A percentile compares a stretch with the other conserved stretches of the same genome.
These are phyloP conservation scores for Malacosoma neustria DNA, from an alignment of 2,888 invertebrate genomes.

Conservation along the genomic window DNA sequence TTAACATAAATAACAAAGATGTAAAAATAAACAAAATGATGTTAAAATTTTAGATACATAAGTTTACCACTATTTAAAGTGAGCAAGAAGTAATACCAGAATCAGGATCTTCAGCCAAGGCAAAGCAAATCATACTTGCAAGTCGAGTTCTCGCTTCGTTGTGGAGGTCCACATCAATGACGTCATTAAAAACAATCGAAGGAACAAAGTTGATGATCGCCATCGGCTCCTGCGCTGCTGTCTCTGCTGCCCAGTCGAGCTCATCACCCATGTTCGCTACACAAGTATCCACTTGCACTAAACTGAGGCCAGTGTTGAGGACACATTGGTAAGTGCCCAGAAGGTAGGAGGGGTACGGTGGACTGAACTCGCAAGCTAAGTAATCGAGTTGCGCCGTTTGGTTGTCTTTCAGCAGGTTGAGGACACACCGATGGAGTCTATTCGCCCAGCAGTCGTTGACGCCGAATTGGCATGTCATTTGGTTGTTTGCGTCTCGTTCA, in stretches of 20 bases:
- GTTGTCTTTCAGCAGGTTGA: slow-evolving; percentile 34
- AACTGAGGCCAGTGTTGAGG: slow-evolving; percentile 29
- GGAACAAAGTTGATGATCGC: slow-evolving; percentile 39
- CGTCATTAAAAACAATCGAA: slow-evolving; percentile 42
- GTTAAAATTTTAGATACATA: too few relatives aligned
- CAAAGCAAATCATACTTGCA: slow-evolving; percentile 38
- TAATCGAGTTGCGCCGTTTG: slow-evolving; percentile 44
- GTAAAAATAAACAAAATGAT: too few relatives aligned
- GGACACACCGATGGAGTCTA: slow-evolving; percentile 48
- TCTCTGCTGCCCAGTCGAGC: slow-evolving; percentile 36
- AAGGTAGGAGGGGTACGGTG: slow-evolving; percentile 28
- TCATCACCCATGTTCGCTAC: slow-evolving; percentile 31
- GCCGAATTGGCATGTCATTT: slow-evolving; percentile 40
- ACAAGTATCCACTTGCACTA: slow-evolving; percentile 42
- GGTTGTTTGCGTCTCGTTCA: slow-evolving; percentile 22
- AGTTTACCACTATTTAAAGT: slow-evolving; percentile 22
- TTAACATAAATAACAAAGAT: too few relatives aligned
- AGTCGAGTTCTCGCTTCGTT: slow-evolving; percentile 24
- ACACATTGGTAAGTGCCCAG: slow-evolving; percentile 42
- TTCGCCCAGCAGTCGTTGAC: slow-evolving; percentile 55
- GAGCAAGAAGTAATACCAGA: slow-evolving; percentile 36
- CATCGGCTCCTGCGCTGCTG: slow-evolving; percentile 30
- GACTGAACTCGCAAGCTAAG: slow-evolving; percentile 51
- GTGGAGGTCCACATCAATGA: slow-evolving; percentile 21
- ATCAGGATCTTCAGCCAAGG: slow-evolving; percentile 35